Conservation (phyloP, 2,797 vertebrate species). For the Catostomus latipinnis region DNA sequence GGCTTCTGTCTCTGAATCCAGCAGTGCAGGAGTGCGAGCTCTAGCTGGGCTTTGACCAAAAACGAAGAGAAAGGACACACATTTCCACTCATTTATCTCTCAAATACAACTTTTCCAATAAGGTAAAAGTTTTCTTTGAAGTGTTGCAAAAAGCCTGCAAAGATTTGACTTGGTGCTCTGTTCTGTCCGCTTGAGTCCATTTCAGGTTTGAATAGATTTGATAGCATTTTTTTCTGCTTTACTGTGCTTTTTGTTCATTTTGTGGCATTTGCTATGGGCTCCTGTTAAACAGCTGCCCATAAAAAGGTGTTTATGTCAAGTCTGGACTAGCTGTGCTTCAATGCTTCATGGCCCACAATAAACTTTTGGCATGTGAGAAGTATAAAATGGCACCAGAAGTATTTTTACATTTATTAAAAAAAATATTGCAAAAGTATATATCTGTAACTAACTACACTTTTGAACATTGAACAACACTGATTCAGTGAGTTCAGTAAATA, state of each 20-base stretch:
- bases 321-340: neutral
- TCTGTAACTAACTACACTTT: no score
- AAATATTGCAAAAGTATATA: no score
- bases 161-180: neutral
- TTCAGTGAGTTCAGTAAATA: no score
- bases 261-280: neutral
- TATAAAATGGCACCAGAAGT: neutral
- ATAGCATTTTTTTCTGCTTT: neutral
- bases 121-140: constrained; percentile 73
- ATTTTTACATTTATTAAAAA: no score
- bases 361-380: neutral
- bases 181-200: constrained; percentile 29
- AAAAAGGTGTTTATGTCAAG: neutral
- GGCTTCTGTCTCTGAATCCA: constrained; percentile 68
- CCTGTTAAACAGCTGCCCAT: neutral
- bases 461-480: no score
- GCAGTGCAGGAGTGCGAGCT: constrained; percentile 61
- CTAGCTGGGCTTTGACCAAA: constrained; percentile 56
- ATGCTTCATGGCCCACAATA: neutral
- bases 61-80: constrained; percentile 50
- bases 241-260: neutral
- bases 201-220: constrained; percentile 15
- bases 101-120: constrained; percentile 67
- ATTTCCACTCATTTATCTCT: constrained; percentile 65
- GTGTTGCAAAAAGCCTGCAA: constrained; percentile 29